A percentile compares a stretch with the other conserved stretches of the same genome.
phyloP scores from a whole-genome alignment of 2,888 invertebrate genomes.

The Mimachlamys varia region DNA sequence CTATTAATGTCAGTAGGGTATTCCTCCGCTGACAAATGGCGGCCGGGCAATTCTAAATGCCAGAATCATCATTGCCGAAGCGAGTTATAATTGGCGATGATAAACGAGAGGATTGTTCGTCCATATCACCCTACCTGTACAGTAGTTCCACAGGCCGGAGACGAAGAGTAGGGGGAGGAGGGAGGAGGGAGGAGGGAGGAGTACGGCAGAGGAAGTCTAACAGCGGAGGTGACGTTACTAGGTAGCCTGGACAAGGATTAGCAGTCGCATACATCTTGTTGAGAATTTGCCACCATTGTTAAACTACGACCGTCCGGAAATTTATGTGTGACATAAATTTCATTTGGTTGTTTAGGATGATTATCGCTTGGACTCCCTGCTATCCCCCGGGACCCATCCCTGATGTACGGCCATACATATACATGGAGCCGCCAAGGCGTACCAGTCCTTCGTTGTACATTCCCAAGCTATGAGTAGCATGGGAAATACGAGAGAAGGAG shows the following conservation, averaged over 20 bases:
- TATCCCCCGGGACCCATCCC: constrained; percentile 22
- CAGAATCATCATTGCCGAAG: constrained; percentile 28
- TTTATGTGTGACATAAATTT: constrained; percentile 31
- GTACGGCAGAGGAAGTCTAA: neutral
- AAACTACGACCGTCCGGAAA: neutral
- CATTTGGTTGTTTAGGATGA: constrained; percentile 14
- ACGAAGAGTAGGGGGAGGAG: neutral
- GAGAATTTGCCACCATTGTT: constrained; percentile 31
- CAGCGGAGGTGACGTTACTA: neutral
- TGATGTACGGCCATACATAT: neutral
- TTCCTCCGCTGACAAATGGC: constrained; percentile 33
- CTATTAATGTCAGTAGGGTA: constrained; percentile 29
- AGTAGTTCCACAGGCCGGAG: neutral
- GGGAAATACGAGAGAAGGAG: neutral
- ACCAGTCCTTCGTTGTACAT: neutral
- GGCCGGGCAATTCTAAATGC: constrained; percentile 29
- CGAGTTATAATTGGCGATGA: constrained; percentile 36
- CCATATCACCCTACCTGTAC: constrained; percentile 9
- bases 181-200: neutral
- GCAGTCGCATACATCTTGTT: neutral
- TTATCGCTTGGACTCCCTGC: constrained; percentile 25
- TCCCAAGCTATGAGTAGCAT: constrained; percentile 22
- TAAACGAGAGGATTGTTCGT: neutral
- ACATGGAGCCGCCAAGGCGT: constrained; percentile 14
- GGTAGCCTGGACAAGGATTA: neutral